Percentiles rank a stretch among this genome's conserved stretches.
Conservation (phyloP, 2,797 vertebrate species). For the Phalloptychus januarius region DNA sequence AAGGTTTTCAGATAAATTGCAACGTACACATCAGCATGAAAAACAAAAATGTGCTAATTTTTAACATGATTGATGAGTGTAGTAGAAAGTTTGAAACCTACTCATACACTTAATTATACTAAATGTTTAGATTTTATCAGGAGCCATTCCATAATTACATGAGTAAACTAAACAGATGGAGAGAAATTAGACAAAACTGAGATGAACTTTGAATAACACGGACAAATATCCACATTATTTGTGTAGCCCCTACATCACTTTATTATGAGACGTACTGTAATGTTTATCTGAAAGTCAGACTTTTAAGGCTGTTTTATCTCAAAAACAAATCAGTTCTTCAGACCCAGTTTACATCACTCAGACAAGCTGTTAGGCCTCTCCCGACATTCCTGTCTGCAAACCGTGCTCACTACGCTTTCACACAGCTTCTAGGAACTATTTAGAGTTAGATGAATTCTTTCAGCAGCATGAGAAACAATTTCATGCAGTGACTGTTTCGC, state of each 20-base stretch:
- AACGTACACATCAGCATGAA: neutral
- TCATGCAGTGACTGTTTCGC: constrained; percentile 36
- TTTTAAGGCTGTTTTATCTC: constrained; percentile 31
- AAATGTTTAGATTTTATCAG: constrained; percentile 7
- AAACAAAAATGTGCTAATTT: neutral
- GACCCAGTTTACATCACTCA: constrained; percentile 43
- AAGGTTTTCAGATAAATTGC: neutral
- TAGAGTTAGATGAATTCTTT: constrained; percentile 39
- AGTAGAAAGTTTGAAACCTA: neutral
- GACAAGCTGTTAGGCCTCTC: constrained; percentile 35
- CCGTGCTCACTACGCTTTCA: constrained; percentile 35
- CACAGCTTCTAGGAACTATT: constrained; percentile 44
- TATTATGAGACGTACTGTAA: constrained; percentile 22
- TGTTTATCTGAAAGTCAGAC: constrained; percentile 19
- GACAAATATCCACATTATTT: neutral
- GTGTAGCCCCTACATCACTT: neutral
- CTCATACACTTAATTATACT: neutral
- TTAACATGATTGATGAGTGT: neutral
- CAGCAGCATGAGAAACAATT: constrained; percentile 45
- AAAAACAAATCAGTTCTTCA: constrained; percentile 42
- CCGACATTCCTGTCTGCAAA: constrained; percentile 47
- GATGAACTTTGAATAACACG: neutral
- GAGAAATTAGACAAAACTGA: neutral
- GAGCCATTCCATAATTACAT: neutral
- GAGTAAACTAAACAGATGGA: constrained; percentile 2